Evolutionary conservation across 2,797 vertebrate genomes (phyloP), one percentile per base, ranked within the genome.

Genomic region (Botia almorhae): DNA sequence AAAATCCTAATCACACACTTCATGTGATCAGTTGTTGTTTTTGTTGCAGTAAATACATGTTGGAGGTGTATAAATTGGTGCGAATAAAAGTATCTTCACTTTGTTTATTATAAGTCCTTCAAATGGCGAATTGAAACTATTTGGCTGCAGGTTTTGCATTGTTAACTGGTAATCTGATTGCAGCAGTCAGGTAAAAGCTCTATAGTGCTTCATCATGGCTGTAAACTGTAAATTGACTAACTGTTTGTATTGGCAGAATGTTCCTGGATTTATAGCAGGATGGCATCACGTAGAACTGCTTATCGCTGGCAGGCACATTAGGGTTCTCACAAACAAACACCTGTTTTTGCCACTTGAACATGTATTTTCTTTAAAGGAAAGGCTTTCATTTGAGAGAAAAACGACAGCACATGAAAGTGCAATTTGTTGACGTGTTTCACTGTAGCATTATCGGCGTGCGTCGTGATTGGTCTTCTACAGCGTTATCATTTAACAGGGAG

Each of bases 231-330:
- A 94, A 93, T 92, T 91, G 90, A 92, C 87, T 90, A 89, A 87
- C 90, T 94, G 95, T 96, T 97, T 95, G 95, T 94, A 93, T 93
- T 97, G 95, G 96, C 95, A 91, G 94, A 92, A 94, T 96, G 95
- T 96, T 97, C 95, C 94, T 92, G 95, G 94, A 93, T 96, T 96
- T 96, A 96, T 96, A 95, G 94, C 94, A 94, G 94, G 94, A 94
- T 95, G 95, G 93, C 95, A 94, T 96, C 95, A 96, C 95, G 96
- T 95, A 96, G 93, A 94, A 86, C 94, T 88, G 94, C 95, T 96
- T 97, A 96, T 96, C 94, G 91, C 94, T 77, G 94, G 93, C 94
- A 93, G 92, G 89, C 94, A 93, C 94, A 94, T 94, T 65, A 93
- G 92, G 94, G 95, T 95, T 94, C 91, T 96, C 94, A 94, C 94